Evolutionary conservation across 1,140 invertebrate genomes (phyloP).

Genomic region (Oryzaephilus surinamensis): DNA sequence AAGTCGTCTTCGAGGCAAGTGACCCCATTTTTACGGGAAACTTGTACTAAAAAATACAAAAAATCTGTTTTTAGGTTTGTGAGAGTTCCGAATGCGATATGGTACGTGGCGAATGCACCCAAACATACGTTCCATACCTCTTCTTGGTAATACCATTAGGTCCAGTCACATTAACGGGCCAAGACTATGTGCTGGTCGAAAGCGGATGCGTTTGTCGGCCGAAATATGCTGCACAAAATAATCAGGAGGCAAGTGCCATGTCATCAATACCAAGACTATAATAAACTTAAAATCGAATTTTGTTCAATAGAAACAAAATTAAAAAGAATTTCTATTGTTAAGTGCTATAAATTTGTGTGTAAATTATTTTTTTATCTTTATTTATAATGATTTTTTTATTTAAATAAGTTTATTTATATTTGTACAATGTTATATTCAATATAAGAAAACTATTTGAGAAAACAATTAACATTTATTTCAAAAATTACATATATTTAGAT

Average conservation of each 20-base stretch:
- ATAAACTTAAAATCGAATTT: conserved; percentile 4
- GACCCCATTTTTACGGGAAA: background rate
- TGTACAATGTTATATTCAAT: background rate
- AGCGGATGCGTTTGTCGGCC: conserved; percentile 85
- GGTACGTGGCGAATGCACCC: conserved; percentile 77
- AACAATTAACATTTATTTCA: no score
- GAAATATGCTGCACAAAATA: conserved; percentile 51
- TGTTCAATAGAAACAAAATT: background rate
- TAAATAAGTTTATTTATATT: background rate
- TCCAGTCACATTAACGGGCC: conserved; percentile 80
- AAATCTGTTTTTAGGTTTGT: conserved; percentile 31
- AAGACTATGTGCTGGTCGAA: conserved; percentile 86
- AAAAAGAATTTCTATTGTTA: background rate
- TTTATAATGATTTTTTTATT: background rate
- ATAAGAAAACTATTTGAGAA: no score
- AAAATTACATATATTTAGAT: no score
- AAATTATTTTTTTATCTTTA: background rate
- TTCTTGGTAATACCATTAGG: conserved; percentile 84
- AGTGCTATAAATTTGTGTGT: background rate
- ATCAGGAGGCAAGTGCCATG: conserved; percentile 36
- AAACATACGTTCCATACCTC: conserved; percentile 84
- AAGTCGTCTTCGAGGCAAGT: conserved; percentile 79
- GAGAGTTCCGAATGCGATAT: conserved; percentile 69
- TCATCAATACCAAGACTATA: conserved; percentile 28
- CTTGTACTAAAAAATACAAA: conserved; percentile 1